These are phyloP conservation scores for Austrolebias charrua DNA, from an alignment of 2,797 vertebrate species.

Conservation along the genomic window DNA sequence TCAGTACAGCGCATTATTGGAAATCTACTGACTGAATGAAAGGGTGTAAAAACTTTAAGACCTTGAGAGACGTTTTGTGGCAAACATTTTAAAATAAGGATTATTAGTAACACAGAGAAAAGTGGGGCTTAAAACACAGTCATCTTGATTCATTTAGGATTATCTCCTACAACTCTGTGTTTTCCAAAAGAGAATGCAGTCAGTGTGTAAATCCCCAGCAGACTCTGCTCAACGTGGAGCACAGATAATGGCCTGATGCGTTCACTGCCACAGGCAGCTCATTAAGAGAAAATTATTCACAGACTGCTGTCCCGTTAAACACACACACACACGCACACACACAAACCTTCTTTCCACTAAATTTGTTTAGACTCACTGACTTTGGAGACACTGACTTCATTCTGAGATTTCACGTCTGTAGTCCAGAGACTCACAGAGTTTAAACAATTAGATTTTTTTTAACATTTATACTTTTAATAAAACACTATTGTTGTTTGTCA, in stretches of 20 bases:
- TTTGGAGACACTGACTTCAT: neutral
- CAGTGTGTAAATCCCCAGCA: constrained; percentile 43
- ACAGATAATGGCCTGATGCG: constrained; percentile 49
- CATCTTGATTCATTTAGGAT: constrained; percentile 59
- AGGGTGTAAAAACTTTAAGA: too few species aligned
- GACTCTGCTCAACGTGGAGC: constrained; percentile 39
- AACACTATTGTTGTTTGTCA: too few species aligned
- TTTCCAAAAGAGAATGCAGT: constrained; percentile 27
- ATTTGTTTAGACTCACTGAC: constrained; percentile 22
- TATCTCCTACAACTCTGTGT: constrained; percentile 36
- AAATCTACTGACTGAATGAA: too few species aligned
- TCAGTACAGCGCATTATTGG: too few species aligned
- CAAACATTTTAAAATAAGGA: neutral
- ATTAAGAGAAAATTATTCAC: constrained; percentile 64
- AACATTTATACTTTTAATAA: too few species aligned
- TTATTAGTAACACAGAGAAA: neutral
- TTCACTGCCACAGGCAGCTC: constrained; percentile 54
- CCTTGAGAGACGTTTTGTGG: too few species aligned
- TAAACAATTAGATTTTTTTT: too few species aligned
- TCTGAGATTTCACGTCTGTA: too few species aligned
- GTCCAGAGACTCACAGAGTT: too few species aligned
- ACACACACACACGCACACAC: too few species aligned
- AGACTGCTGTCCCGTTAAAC: constrained; percentile 51
- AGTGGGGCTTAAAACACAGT: constrained; percentile 2
- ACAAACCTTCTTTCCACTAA: constrained; percentile 23